These are phyloP conservation scores for Apogon talboti DNA, from an alignment of 2,797 vertebrate genomes.

Conservation along the genomic window DNA sequence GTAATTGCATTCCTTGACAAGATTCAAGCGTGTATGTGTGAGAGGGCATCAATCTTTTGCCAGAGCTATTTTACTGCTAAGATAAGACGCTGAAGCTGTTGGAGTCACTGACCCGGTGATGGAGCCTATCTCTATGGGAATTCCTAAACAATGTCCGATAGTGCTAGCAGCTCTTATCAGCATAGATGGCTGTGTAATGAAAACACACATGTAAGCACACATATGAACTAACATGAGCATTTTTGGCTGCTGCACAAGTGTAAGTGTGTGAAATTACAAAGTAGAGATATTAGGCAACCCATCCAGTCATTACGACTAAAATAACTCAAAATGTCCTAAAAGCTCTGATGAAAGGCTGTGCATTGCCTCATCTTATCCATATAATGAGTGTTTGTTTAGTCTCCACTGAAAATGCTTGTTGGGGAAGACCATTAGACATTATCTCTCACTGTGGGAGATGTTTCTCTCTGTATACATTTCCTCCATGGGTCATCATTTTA, in stretches of 20 bases:
- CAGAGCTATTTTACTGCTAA: slow-evolving; percentile 48
- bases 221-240: slow-evolving; percentile 10
- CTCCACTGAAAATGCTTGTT: not conserved
- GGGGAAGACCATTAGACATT: not conserved
- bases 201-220: slow-evolving; percentile 15
- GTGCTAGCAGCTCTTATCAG: slow-evolving; percentile 58
- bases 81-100: slow-evolving; percentile 53
- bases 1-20: slow-evolving; percentile 3
- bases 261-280: slow-evolving; percentile 58
- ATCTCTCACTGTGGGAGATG: slow-evolving; percentile 24
- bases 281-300: slow-evolving; percentile 7
- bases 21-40: slow-evolving; percentile 18
- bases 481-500: slow-evolving; percentile 27
- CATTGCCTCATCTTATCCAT: slow-evolving; percentile 9
- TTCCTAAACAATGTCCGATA: slow-evolving; percentile 78
- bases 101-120: slow-evolving; percentile 78
- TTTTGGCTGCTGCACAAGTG: slow-evolving; percentile 10
- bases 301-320: slow-evolving; percentile 9
- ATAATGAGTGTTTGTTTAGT: not conserved
- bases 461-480: slow-evolving; percentile 40
- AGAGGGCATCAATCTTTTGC: slow-evolving; percentile 31
- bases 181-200: slow-evolving; percentile 37
- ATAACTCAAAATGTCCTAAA: slow-evolving; percentile 6
- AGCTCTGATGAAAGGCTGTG: not conserved
- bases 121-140: slow-evolving; percentile 71